Percentiles rank a stretch among this genome's conserved stretches.
Conservation (phyloP, 2,797 vertebrate genomes). For the Silurus lanzhouensis region DNA sequence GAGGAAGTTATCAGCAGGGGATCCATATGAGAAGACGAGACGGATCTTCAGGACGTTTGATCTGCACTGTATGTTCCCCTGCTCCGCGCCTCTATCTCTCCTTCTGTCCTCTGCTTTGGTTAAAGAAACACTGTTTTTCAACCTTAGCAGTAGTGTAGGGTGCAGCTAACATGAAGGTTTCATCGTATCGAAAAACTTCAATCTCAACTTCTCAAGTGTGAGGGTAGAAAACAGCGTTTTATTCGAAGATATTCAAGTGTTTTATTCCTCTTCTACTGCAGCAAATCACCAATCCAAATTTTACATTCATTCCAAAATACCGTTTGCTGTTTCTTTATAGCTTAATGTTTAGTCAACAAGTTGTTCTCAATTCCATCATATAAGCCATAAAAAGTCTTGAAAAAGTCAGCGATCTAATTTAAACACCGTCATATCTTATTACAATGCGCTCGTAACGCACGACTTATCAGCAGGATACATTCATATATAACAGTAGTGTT, state of each 20-base stretch:
- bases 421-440: no score
- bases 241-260: background rate
- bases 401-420: no score
- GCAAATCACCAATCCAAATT: background rate
- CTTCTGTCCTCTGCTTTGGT: constrained; percentile 27
- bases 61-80: constrained; percentile 65
- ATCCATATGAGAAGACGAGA: constrained; percentile 65
- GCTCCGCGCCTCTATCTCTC: constrained; percentile 10
- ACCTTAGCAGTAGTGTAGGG: background rate
- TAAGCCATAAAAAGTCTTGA: no score
- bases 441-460: no score
- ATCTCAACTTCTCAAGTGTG: background rate
- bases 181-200: background rate
- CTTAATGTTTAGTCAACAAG: background rate
- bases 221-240: no score
- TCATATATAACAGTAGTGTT: no score
- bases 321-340: background rate
- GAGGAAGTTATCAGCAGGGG: constrained; percentile 65
- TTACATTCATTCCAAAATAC: background rate
- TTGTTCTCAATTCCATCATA: background rate
- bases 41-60: constrained; percentile 76
- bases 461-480: no score
- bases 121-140: constrained; percentile 11
- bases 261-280: background rate
- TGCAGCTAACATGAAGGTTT: background rate